A percentile compares a stretch with the other conserved stretches of the same genome.
Conservation (phyloP, 2,797 vertebrate species). For the Sardinella longiceps region DNA sequence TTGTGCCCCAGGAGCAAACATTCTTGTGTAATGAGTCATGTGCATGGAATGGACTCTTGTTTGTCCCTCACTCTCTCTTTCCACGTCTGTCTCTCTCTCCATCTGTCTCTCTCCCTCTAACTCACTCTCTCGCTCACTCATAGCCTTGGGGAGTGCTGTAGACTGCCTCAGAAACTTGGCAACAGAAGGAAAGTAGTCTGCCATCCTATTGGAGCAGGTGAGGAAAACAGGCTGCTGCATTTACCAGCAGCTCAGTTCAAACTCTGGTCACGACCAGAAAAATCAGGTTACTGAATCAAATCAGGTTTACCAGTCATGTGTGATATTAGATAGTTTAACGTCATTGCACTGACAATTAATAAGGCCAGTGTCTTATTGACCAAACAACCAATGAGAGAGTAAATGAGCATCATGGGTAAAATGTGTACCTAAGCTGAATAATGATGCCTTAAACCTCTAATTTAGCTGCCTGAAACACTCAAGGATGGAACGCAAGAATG, state of each 20-base stretch:
- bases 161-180: not conserved
- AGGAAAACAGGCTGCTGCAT: not conserved
- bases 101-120: not conserved
- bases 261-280: not conserved
- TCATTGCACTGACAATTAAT: no score
- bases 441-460: not conserved
- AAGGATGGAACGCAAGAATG: not conserved
- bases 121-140: constrained; percentile 5
- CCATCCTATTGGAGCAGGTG: not conserved
- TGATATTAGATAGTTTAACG: no score
- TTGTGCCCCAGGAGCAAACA: constrained; percentile 16
- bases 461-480: not conserved
- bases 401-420: not conserved
- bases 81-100: not conserved
- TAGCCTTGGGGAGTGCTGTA: not conserved
- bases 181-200: not conserved
- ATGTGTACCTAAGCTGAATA: not conserved
- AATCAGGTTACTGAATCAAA: no score
- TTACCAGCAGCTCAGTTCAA: not conserved
- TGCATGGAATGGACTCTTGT: not conserved
- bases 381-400: not conserved
- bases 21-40: constrained; percentile 47
- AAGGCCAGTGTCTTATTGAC: not conserved
- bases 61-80: not conserved
- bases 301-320: no score